A percentile compares a stretch with the other conserved stretches of the same genome.
Evolutionary conservation across 2,113 vertebrate species (phyloP).

Genomic region (Gallinago undulata): DNA sequence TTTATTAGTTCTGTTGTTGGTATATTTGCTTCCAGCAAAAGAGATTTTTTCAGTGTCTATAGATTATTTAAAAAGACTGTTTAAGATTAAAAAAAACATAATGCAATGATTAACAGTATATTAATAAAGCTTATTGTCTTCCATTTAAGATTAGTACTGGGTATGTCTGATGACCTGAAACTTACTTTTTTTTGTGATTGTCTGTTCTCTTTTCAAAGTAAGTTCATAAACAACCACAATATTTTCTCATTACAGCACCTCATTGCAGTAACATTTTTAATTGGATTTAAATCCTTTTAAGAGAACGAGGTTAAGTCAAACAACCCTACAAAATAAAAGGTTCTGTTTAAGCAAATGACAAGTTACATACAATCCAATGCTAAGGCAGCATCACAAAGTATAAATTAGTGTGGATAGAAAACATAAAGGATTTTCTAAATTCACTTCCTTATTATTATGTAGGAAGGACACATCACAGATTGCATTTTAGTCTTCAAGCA

Average conservation of each 20-base stretch:
- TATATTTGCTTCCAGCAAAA: neutral
- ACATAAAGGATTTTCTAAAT: neutral
- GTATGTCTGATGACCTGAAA: neutral
- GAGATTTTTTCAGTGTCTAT: neutral
- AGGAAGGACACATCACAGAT: neutral
- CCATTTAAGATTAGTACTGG: neutral
- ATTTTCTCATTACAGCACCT: neutral
- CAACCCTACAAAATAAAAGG: neutral
- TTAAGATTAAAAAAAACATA: neutral
- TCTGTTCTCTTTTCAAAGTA: neutral
- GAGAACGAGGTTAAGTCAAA: conserved; percentile 26
- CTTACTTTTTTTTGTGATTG: neutral
- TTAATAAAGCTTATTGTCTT: neutral
- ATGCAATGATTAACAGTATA: neutral
- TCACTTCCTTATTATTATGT: neutral
- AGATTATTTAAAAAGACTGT: neutral
- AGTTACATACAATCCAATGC: neutral
- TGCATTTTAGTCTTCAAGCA: neutral
- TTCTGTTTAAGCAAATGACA: neutral
- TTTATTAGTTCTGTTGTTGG: conserved; percentile 9
- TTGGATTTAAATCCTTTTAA: neutral
- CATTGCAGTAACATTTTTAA: neutral
- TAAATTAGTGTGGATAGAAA: neutral
- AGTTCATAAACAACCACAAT: neutral
- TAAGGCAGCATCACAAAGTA: neutral